Evolutionary conservation across 2,113 vertebrate species (phyloP), one percentile per base, ranked within the genome.

Genomic region (Canis aureus): DNA sequence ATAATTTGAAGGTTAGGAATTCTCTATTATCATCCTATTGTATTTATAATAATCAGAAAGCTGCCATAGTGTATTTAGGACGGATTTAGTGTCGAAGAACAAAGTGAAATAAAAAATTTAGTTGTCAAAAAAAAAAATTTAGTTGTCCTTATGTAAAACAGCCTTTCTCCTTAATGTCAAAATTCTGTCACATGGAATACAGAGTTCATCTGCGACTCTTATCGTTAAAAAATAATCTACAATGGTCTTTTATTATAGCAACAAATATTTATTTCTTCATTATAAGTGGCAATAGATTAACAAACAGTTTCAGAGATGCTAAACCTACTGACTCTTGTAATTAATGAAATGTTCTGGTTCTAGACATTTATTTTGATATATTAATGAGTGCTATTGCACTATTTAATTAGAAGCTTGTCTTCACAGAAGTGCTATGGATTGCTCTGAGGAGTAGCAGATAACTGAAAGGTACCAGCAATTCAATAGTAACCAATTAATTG

Each of bases 401-500:
- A 98, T 97, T 97, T 94, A 94, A 98, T 51, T 97, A 90, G 84
- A 98, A 98, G 95, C 84, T 94, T 74, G 98, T 97, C 92, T 95
- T 97, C 49, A 95, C 97, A 73, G 93, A 98, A 97, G 94, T 93
- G 96, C 73, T 98, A 95, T 93, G 97, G 92, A 83, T 96, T 98
- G 67, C 90, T 97, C 92, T 95, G 97, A 96, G 22, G 73, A 98
- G 73, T 89, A 98, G 89, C 97, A 95, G 97, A 98, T 94, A 98
- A 97, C 81, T 76, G 94, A 97, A 64, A 90, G 94, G 86, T 94
- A 87, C 92, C 96, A 95, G 98, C 59, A 97, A 97, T 98, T 98
- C 98, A 98, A 98, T 96, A 98, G 97, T 94, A 98, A 98, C 98
- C 59, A 89, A 97, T 98, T 98, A 98, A 98, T 89, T 97, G 98